These are phyloP conservation scores for Melinaea marsaeus DNA, from an alignment of 2,888 invertebrate species.

Conservation along the genomic window DNA sequence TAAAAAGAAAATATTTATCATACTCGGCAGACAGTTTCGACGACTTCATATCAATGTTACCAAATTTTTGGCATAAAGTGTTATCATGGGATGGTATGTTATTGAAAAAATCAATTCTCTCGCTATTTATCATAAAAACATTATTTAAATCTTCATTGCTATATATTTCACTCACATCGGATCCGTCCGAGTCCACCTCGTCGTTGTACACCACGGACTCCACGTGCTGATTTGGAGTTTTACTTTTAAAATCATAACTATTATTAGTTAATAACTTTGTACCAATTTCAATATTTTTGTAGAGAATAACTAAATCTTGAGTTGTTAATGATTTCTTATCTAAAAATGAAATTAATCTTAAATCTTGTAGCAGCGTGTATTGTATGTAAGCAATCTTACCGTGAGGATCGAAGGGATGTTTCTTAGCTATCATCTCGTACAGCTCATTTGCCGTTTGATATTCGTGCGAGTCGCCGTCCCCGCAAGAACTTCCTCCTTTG, in stretches of 20 bases:
- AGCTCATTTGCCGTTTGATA: conserved; percentile 56
- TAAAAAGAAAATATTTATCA: conserved; percentile 48
- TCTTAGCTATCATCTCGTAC: conserved; percentile 55
- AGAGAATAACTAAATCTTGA: conserved; percentile 60
- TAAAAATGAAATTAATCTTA: conserved; percentile 6
- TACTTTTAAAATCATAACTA: conserved; percentile 39
- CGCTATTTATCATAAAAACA: conserved; percentile 53
- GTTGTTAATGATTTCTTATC: conserved; percentile 42
- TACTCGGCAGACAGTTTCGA: conserved; percentile 44
- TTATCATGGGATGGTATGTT: conserved; percentile 48
- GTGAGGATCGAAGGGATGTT: conserved; percentile 40
- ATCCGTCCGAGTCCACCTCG: conserved; percentile 54
- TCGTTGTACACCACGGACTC: conserved; percentile 61
- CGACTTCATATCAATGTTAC: conserved; percentile 49
- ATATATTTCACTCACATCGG: conserved; percentile 54
- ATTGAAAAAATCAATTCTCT: conserved; percentile 54
- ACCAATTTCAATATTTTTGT: conserved; percentile 63
- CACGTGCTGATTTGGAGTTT: conserved; percentile 57
- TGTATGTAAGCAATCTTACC: conserved; percentile 37
- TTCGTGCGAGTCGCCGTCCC: conserved; percentile 37
- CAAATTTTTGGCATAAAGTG: conserved; percentile 57
- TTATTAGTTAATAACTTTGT: conserved; percentile 48
- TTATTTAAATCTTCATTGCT: conserved; percentile 53
- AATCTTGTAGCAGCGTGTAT: no score
- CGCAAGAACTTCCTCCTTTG: conserved; percentile 19